Evolutionary conservation across 2,797 vertebrate genomes (phyloP), one percentile per base, ranked within the genome.

Genomic region (Macrochelys suwanniensis): DNA sequence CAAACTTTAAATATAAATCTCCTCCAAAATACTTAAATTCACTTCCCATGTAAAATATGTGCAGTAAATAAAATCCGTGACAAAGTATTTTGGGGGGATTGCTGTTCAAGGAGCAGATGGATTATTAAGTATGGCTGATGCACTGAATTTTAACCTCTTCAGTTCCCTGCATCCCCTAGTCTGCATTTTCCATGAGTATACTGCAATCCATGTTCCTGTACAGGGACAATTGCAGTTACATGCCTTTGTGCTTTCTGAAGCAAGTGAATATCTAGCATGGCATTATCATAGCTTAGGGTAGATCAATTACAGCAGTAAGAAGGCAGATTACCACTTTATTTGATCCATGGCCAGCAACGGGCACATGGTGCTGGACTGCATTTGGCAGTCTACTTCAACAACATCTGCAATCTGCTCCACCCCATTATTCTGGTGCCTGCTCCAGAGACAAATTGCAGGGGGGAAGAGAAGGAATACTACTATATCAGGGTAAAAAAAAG

Each of bases 381-480:
- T 45, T 93, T 84, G 82, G 65, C 91, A 68, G 59, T 4, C 87
- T 82, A 89, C 85, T 82, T 81, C 90, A 88, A 6, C 13, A 13
- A 84, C 84, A 97, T 97, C 96, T 89, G 96, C 95, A 96, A 57
- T 7, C 59, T 53, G 96, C 94, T 97, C 97, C 96, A 96, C 97
- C 97, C 95, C 95, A 85, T 97, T 91, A 82, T 80, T 85, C 90
- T 87, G 87, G 95, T 97, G 91, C 93, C 91, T 92, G 82, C 85
- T 76, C 93, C 89, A 51, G 90, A 85, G 88, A 93, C 82, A 94
- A 89, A 92, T 85, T 85, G 54, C 21, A 92, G 33, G 94, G 88
- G 90, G 96, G n/a, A 42, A 42, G 37, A 42, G 37, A 42, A 42
- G 37, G 59, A 90, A 95, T 74, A 11, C 33, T 57, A 47, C 50